Percentiles rank a stretch among this genome's conserved stretches.
Conservation (phyloP, 1,140 invertebrate genomes). For the Eufriesea mexicana region DNA sequence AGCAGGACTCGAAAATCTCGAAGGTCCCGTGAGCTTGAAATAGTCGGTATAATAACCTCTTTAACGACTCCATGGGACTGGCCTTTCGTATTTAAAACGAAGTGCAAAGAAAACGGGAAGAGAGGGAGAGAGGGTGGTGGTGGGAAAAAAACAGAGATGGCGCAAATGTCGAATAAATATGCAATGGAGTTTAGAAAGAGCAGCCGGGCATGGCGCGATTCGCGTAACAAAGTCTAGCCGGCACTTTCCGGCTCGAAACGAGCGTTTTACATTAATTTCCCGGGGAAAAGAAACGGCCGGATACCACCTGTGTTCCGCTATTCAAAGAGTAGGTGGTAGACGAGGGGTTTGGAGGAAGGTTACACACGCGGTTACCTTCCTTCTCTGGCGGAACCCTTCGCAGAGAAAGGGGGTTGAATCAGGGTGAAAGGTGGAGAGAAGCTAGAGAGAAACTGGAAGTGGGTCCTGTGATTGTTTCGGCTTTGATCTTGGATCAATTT, state of each 20-base stretch:
- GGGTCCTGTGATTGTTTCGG: constrained; percentile 82
- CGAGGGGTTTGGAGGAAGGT: constrained; percentile 61
- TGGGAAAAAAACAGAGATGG: constrained; percentile 23
- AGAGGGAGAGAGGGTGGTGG: too few species aligned
- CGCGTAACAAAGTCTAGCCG: constrained; percentile 19
- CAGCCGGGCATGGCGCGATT: constrained; percentile 9
- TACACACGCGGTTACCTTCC: constrained; percentile 78
- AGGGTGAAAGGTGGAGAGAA: not conserved
- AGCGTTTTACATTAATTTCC: constrained; percentile 65
- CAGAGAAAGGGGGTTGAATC: constrained; percentile 20
- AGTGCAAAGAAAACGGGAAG: not conserved
- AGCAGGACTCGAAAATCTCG: not conserved
- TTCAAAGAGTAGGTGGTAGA: constrained; percentile 25
- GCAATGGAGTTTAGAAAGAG: constrained; percentile 46
- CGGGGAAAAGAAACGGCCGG: constrained; percentile 28
- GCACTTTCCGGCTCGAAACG: constrained; percentile 23
- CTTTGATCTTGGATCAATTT: constrained; percentile 83
- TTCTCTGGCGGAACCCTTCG: constrained; percentile 33
- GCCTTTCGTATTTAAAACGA: constrained; percentile 26
- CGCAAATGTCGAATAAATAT: constrained; percentile 67
- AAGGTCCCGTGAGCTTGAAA: not conserved
- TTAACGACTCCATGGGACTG: not conserved
- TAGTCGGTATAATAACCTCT: constrained; percentile 2
- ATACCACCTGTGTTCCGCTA: constrained; percentile 43
- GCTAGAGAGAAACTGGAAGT: constrained; percentile 63